Percentiles rank a stretch among this genome's conserved stretches.
Evolutionary conservation across 2,797 vertebrate species (phyloP).

Genomic region (Rhabdomys pumilio): DNA sequence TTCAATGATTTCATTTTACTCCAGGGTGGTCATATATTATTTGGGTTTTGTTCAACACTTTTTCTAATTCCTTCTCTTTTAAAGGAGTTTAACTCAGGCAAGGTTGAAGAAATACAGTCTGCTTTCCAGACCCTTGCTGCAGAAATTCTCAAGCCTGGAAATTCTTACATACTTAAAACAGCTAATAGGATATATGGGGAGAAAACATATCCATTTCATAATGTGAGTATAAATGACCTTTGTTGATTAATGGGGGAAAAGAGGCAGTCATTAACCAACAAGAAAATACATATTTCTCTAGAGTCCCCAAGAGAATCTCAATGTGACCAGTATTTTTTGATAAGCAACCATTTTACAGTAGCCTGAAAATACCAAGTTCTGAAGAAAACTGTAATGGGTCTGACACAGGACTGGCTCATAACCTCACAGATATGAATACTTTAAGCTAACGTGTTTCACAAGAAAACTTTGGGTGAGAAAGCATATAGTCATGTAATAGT

Average conservation of each 20-base stretch:
- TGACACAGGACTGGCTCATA: neutral
- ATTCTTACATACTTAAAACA: constrained; percentile 85
- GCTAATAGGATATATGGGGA: constrained; percentile 88
- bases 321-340: neutral
- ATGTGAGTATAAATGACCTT: constrained; percentile 54
- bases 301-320: neutral
- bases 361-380: neutral
- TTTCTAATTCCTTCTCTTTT: constrained; percentile 42
- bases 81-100: constrained; percentile 70
- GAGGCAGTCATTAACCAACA: neutral
- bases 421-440: neutral
- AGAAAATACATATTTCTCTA: neutral
- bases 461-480: neutral
- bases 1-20: constrained; percentile 37
- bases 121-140: constrained; percentile 84
- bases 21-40: neutral
- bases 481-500: neutral
- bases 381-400: neutral
- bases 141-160: constrained; percentile 83
- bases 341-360: neutral
- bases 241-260: neutral
- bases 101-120: constrained; percentile 79
- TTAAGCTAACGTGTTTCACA: neutral
- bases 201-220: constrained; percentile 80
- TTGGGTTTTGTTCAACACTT: neutral